Percentiles rank a stretch among this genome's conserved stretches.
phyloP scores from a whole-genome alignment of 2,888 invertebrate genomes.

The Eledona agricola region DNA sequence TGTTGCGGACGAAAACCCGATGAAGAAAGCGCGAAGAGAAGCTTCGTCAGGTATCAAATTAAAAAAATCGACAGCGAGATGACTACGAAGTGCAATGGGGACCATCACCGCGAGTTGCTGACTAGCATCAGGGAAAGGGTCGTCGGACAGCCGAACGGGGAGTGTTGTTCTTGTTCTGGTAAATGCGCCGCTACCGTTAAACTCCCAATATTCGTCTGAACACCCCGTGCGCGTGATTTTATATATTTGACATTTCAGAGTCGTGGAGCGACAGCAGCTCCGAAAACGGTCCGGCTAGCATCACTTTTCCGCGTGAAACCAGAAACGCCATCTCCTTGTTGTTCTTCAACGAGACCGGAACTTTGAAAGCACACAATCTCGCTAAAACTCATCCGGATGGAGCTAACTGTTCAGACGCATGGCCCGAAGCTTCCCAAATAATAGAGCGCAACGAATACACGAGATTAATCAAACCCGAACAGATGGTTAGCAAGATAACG shows the following conservation, averaged over 20 bases:
- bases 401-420: slow-evolving; percentile 11
- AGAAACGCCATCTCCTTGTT: slow-evolving; percentile 26
- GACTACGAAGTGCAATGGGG: neutral
- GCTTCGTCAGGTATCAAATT: slow-evolving; percentile 2
- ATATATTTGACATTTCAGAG: slow-evolving; percentile 4
- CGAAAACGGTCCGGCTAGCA: neutral
- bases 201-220: no score
- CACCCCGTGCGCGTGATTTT: neutral
- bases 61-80: neutral
- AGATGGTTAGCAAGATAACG: slow-evolving; percentile 15
- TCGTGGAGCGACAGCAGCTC: slow-evolving; percentile 20
- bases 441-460: slow-evolving; percentile 8
- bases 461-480: slow-evolving; percentile 14
- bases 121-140: slow-evolving; percentile 18
- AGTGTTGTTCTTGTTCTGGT: slow-evolving; percentile 19
- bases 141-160: neutral
- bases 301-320: slow-evolving; percentile 30
- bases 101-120: slow-evolving; percentile 7
- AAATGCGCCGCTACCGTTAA: no score
- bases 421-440: slow-evolving; percentile 25
- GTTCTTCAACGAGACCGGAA: neutral
- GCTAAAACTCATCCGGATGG: neutral
- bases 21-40: neutral
- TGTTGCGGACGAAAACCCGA: slow-evolving; percentile 3
- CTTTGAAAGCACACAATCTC: neutral